Base-by-base conservation (phyloP, 2,888 invertebrate genomes). In the Diaperis boleti region DNA sequence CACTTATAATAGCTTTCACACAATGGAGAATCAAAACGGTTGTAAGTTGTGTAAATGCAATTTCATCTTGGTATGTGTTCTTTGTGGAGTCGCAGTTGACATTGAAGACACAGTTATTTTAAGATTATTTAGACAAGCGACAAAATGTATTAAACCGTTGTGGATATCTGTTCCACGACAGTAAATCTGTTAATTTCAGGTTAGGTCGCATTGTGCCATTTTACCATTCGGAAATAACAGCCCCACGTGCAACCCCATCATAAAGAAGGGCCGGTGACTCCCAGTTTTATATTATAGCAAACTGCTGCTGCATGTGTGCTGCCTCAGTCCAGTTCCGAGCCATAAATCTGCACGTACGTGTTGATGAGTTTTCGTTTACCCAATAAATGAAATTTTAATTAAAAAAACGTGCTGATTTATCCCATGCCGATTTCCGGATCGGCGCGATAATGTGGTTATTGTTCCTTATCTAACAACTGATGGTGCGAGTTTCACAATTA, bases 241-340 rank as follows among this genome's bases (percentile, higher is more conserved):
- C 56, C 65, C 45, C 64, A 66, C 56, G 64, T 71, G 69, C 72
- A 69, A 64, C 65, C 66, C 33, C 10, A 66, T 69, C 72, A 68
- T 73, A 73, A 72, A 73, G 68, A 66, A 33, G 47, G 29, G 55
- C 42, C 7, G 59, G 56, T n/a, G 56, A 20, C 33, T 66, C 57
- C 68, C 45, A 68, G 41, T 69, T 68, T 69, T 68, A 68, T 70
- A 72, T 75, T 73, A 74, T 74, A 71, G 64, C 74, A 74, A 73
- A n/a, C n/a, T n/a, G 71, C 74, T 73, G 74, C 64, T 67, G 67
- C 62, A 65, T 66, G 65, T 41, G 42, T 42, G 59, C 18, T 45
- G 29, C 31, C 39, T 20, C 52, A 14, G 33, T 41, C 49, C 50
- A 41, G 33, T 49, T 52, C 44, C 49, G 49, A 49, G 64, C 72